Base-by-base conservation (phyloP, 2,113 vertebrate genomes). In the Myotis lucifugus region DNA sequence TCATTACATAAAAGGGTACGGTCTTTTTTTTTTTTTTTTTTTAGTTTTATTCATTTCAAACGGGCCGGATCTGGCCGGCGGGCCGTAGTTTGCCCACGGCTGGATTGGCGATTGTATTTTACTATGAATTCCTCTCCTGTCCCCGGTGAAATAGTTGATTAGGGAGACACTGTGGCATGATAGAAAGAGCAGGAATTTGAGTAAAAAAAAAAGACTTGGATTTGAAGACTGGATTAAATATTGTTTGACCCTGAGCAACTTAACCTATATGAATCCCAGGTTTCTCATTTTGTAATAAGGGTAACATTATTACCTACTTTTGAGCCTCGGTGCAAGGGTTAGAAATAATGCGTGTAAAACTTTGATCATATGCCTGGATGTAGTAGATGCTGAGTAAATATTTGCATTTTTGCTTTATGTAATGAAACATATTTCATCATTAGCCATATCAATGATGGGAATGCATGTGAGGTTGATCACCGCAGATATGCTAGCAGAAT, bases 331-430 rank as follows among this genome's bases (percentile, higher is more conserved):
- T 81, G 12, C 59, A 92, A 90, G 29, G 50, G 52, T 50, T 86
- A 42, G 25, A 87, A 3, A 66, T 48, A 42, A 52, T 48, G 2
- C 1, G 10, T 92, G 19, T 42, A 73, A 87, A 88, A 29, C 29
- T 77, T 40, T 78, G 92, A 15, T 81, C 70, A 29, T 59, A 86
- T 78, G 6, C 29, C 37, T 52, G 13, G 2, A 29, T 86, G 1
- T 94, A 93, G 72, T 93, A 90, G 76, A 59, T 96, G 79, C 48
- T 93, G 40, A 85, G 50, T 87, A 89, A 88, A 81, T 29, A 46
- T 48, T 96, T 95, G 7, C 12, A 1, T 61, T 93, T 64, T 90
- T 95, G 25, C 69, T 94, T 81, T 69, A 25, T 40, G 5, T 78
- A 25, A 18, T 70, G 67, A 69, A 69, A 61, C 7, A 89, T 82